phyloP scores from a whole-genome alignment of 2,888 invertebrate genomes.

The Drosophila neonasuta region DNA sequence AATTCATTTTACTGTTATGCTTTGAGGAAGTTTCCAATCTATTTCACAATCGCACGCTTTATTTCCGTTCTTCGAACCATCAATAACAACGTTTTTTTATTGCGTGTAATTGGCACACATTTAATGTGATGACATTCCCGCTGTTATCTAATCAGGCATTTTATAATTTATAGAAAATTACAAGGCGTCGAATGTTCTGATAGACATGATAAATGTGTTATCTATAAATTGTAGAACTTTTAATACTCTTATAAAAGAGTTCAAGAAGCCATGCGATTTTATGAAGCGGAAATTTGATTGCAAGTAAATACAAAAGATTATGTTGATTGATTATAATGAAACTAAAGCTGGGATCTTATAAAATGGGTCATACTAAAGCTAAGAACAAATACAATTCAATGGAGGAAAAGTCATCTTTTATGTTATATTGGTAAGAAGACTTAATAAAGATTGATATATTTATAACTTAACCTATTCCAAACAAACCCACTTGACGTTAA shows the following conservation, averaged over 20 bases:
- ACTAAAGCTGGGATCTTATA: background rate
- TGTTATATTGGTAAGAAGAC: too few species aligned
- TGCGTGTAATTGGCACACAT: background rate
- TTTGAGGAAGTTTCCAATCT: constrained; percentile 36
- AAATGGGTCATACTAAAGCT: background rate
- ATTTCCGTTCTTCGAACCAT: constrained; percentile 37
- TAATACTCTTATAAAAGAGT: background rate
- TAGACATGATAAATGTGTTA: background rate
- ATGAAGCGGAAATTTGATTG: background rate
- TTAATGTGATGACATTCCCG: background rate
- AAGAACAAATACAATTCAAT: too few species aligned
- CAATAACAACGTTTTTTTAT: constrained; percentile 6
- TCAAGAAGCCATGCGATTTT: background rate
- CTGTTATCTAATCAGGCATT: background rate
- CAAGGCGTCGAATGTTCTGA: background rate
- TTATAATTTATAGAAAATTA: background rate
- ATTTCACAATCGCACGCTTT: constrained; percentile 23
- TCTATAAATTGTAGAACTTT: background rate
- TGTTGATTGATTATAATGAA: background rate
- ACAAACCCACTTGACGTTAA: too few species aligned
- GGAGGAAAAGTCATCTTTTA: too few species aligned
- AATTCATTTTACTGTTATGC: too few species aligned
- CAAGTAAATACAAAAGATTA: background rate
- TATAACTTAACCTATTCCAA: too few species aligned
- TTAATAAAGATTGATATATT: too few species aligned